Conservation (phyloP, 2,888 invertebrate species). For the Drosophila setosimentum region DNA sequence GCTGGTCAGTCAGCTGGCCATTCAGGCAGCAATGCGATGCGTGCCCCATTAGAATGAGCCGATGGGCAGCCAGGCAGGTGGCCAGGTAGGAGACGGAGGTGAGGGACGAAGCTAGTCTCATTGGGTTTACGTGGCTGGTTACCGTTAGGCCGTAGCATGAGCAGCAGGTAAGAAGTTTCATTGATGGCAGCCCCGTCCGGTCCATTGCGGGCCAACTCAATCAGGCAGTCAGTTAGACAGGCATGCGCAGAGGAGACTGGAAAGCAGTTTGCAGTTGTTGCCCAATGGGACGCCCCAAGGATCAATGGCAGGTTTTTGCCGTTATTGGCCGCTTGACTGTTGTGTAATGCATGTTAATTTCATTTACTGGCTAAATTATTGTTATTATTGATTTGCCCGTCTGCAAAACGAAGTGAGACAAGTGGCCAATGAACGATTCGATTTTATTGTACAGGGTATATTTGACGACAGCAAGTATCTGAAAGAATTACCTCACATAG, state of each 20-base stretch:
- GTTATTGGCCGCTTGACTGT: slow-evolving; percentile 65
- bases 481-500: background rate
- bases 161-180: slow-evolving; percentile 61
- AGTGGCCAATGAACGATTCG: slow-evolving; percentile 11
- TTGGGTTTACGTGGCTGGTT: slow-evolving; percentile 48
- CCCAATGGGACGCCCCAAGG: slow-evolving; percentile 79
- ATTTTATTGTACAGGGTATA: background rate
- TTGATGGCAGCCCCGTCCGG: slow-evolving; percentile 60
- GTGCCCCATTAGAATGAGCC: slow-evolving; percentile 71
- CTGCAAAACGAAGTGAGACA: slow-evolving; percentile 9
- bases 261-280: slow-evolving; percentile 44
- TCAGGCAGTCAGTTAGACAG: slow-evolving; percentile 61
- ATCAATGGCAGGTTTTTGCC: slow-evolving; percentile 76
- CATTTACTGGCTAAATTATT: slow-evolving; percentile 76
- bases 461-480: background rate
- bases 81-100: background rate
- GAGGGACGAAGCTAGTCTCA: slow-evolving; percentile 6
- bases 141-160: slow-evolving; percentile 70
- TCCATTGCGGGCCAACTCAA: slow-evolving; percentile 69
- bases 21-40: slow-evolving; percentile 74
- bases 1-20: slow-evolving; percentile 71
- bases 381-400: slow-evolving; percentile 72
- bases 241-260: slow-evolving; percentile 52
- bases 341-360: slow-evolving; percentile 78
- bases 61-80: slow-evolving; percentile 27